Evolutionary conservation across 2,888 invertebrate species (phyloP), one percentile per base, ranked within the genome.

Genomic region (Drosophila cracens): DNA sequence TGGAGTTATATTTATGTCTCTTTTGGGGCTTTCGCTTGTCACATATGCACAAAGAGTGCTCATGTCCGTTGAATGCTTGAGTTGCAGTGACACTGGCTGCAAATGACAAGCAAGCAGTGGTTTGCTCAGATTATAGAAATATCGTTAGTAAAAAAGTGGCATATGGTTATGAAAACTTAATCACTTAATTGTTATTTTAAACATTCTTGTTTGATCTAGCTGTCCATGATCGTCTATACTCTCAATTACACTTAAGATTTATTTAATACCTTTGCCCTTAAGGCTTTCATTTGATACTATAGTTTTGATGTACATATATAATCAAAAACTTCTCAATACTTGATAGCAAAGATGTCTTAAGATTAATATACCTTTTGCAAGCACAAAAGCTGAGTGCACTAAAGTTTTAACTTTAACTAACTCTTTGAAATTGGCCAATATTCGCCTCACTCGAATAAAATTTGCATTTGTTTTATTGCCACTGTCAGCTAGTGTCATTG

Each of bases 1-100:
- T 71, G 54, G 63, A 85, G 82, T 85, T 76, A 70, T 85, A 87
- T 85, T 85, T 87, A 85, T 87, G 83, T 71, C 76, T 83, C 85
- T 85, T 85, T 87, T 77, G 85, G 81, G 87, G 70, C 76, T 82
- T 70, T 68, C n/a, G 77, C 79, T 65, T 81, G 83, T 87, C 76
- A 81, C 74, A 83, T 70, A 57, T 81, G 83, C 69, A 76, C 72
- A 76, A 51, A 57, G 36, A 54, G 49, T 34, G 46, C 33, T 48
- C 62, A 57, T 57, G 48, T 58, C 43, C 60, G 54, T 52, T 56
- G 62, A 43, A 46, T 48, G 46, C 52, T 51, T 27, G 27, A 54
- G n/a, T 36, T 16, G 21, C 73, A 78, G 71, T 74, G 79, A 79
- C 67, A 78, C 52, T 31, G 25, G 57, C 40, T 69, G 56, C 36